phyloP scores from a whole-genome alignment of 2,113 vertebrate genomes.

The Excalfactoria chinensis region DNA sequence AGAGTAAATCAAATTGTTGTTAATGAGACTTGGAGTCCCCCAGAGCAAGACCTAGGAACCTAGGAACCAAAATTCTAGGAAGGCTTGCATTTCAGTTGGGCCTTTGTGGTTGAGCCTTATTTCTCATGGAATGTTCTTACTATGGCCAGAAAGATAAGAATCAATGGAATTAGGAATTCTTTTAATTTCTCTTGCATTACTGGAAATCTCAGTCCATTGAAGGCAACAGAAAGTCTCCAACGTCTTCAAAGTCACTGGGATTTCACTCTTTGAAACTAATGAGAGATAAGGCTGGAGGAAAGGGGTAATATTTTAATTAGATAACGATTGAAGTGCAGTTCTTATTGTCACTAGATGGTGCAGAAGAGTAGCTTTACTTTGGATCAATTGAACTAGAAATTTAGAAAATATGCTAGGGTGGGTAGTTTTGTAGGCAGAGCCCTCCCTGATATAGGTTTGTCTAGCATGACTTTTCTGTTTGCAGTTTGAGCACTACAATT shows the following conservation, averaged over 20 bases:
- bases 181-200: background rate
- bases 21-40: background rate
- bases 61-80: background rate
- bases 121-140: background rate
- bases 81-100: background rate
- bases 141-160: background rate
- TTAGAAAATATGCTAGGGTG: background rate
- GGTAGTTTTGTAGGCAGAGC: background rate
- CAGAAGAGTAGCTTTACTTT: slow-evolving; percentile 63
- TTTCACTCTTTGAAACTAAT: background rate
- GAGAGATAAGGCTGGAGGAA: background rate
- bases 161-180: background rate
- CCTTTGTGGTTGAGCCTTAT: background rate
- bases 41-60: background rate
- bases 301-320: slow-evolving; percentile 31
- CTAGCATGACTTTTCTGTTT: background rate
- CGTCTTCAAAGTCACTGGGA: background rate
- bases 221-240: background rate
- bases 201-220: background rate
- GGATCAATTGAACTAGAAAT: slow-evolving; percentile 37
- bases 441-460: background rate
- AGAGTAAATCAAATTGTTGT: background rate
- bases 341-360: slow-evolving; percentile 67
- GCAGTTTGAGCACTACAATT: background rate
- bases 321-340: slow-evolving; percentile 15